Evolutionary conservation across 2,113 vertebrate species (phyloP).

Genomic region (Maylandia zebra): DNA sequence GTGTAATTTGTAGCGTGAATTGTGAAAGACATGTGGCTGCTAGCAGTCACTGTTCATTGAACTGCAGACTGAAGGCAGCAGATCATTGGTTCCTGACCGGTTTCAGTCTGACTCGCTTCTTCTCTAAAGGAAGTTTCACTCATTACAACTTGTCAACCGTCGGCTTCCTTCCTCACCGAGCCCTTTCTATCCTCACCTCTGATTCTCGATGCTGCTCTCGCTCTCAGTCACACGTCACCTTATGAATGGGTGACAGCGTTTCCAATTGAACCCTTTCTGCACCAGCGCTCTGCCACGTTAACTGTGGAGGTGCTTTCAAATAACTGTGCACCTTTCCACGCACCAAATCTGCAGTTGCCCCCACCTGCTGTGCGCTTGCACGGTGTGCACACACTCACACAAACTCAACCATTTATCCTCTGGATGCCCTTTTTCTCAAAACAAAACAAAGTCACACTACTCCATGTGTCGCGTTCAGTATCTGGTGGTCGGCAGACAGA

Average conservation of each 20-base stretch:
- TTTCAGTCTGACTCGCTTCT: constrained; percentile 54
- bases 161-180: constrained; percentile 43
- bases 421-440: background rate
- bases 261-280: constrained; percentile 6
- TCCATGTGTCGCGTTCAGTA: background rate
- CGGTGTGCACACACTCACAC: background rate
- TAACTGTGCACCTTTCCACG: background rate
- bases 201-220: background rate
- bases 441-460: background rate
- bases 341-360: background rate
- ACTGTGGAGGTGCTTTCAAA: background rate
- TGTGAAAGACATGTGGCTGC: background rate
- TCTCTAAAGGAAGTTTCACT: constrained; percentile 43
- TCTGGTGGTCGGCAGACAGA: background rate
- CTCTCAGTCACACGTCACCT: constrained; percentile 41
- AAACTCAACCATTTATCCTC: background rate
- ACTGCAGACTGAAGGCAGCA: background rate
- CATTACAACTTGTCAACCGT: constrained; percentile 48
- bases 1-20: background rate
- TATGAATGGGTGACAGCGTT: constrained; percentile 44
- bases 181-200: constrained; percentile 5
- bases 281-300: background rate
- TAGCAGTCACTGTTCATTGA: constrained; percentile 45
- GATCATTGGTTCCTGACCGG: constrained; percentile 31
- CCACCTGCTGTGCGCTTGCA: background rate